phyloP scores from a whole-genome alignment of 2,113 vertebrate genomes.

The Thinocorus orbignyianus region DNA sequence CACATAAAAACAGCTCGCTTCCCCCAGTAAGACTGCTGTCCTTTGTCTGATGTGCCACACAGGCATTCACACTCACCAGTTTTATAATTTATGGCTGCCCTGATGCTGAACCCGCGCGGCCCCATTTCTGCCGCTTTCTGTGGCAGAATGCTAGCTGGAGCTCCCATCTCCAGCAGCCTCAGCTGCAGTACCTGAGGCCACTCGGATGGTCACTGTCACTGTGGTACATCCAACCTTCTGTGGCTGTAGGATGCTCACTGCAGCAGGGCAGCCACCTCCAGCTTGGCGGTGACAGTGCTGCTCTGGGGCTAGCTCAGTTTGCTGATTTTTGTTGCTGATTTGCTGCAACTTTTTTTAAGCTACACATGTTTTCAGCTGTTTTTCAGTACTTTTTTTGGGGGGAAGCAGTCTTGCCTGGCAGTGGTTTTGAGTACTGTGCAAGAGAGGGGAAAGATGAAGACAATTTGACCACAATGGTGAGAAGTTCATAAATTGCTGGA shows the following conservation, averaged over 20 bases:
- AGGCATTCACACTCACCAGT: background rate
- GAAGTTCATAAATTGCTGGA: background rate
- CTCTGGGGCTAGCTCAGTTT: background rate
- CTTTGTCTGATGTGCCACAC: background rate
- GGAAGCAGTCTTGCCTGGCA: background rate
- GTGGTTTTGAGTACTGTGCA: background rate
- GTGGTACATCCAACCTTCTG: accelerated
- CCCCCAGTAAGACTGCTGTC: background rate
- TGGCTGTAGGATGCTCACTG: background rate
- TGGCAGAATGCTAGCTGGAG: background rate
- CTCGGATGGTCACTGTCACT: accelerated
- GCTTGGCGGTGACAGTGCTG: background rate
- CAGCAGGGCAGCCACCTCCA: background rate
- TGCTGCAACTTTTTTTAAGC: background rate
- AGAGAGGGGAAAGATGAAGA: too few relatives aligned
- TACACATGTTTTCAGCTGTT: background rate
- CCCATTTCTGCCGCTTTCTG: accelerated
- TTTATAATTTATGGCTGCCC: conserved; percentile 40
- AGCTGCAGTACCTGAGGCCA: background rate
- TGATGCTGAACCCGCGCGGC: background rate
- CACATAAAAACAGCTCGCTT: background rate
- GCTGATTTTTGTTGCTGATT: too few relatives aligned
- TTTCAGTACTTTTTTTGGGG: background rate
- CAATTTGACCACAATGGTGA: background rate
- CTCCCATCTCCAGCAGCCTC: accelerated